Conservation (phyloP, 2,113 vertebrate genomes). For the Nerophis ophidion region DNA sequence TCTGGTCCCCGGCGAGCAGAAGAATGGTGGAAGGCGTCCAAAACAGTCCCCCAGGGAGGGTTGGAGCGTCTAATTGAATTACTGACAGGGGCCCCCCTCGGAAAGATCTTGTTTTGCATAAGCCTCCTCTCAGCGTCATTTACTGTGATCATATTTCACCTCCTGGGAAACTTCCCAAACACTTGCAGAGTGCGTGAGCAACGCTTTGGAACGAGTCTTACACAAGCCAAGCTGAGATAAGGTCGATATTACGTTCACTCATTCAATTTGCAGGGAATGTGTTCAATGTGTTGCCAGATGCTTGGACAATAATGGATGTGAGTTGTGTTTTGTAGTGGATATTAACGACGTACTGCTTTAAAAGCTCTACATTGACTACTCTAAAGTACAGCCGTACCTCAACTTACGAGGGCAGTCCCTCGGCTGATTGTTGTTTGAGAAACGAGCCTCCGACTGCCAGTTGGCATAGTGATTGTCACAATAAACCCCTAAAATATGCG, state of each 20-base stretch:
- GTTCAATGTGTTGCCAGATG: neutral
- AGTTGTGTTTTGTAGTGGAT: too few species aligned
- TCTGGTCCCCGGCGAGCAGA: conserved; percentile 44
- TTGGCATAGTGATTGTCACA: too few species aligned
- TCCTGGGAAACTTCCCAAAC: conserved; percentile 14
- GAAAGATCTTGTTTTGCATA: conserved; percentile 27
- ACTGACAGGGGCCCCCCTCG: conserved; percentile 15
- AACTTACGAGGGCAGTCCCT: too few species aligned
- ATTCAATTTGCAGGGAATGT: neutral
- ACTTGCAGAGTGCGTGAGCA: conserved; percentile 1
- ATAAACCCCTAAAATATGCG: too few species aligned
- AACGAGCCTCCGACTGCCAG: too few species aligned
- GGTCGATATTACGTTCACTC: neutral
- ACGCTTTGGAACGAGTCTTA: neutral
- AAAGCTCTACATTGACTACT: too few species aligned
- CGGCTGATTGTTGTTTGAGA: too few species aligned
- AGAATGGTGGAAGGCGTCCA: conserved; percentile 48
- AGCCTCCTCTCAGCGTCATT: conserved; percentile 17
- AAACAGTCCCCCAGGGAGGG: conserved; percentile 34
- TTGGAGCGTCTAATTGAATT: conserved; percentile 46
- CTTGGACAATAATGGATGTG: too few species aligned
- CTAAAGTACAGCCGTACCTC: too few species aligned
- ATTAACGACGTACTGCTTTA: too few species aligned
- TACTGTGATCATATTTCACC: conserved; percentile 2
- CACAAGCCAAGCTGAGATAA: neutral